Evolutionary conservation across 2,113 vertebrate species (phyloP).

Genomic region (Phyllopteryx taeniolatus): DNA sequence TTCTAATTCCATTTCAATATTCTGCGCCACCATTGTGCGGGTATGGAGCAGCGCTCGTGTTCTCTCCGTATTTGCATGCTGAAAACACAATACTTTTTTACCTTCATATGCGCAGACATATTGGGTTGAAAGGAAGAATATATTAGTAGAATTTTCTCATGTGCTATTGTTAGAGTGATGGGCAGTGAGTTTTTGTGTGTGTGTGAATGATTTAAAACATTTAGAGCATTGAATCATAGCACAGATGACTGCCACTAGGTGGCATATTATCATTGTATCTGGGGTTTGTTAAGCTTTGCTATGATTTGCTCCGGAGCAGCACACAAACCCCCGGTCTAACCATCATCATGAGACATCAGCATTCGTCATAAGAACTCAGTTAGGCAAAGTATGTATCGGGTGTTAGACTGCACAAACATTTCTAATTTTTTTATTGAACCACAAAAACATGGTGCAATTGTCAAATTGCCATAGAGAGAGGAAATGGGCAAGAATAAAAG

Average conservation of each 20-base stretch:
- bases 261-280: not conserved
- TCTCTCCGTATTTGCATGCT: slow-evolving; percentile 14
- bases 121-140: not conserved
- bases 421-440: too few species aligned
- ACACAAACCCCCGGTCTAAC: not conserved
- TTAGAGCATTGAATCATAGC: not conserved
- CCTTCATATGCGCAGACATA: not conserved
- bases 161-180: not conserved
- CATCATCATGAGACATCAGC: not conserved
- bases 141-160: not conserved
- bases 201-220: not conserved
- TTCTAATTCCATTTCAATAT: slow-evolving; percentile 49
- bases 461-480: too few species aligned
- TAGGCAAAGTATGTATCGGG: too few species aligned
- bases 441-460: too few species aligned
- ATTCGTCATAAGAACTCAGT: too few species aligned
- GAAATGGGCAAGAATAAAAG: too few species aligned
- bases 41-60: slow-evolving; percentile 18
- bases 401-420: too few species aligned
- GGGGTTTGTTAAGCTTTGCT: not conserved
- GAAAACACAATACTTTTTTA: slow-evolving; percentile 1
- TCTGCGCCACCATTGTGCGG: slow-evolving; percentile 30
- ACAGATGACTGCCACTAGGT: not conserved
- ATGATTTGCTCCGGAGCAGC: not conserved
- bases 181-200: not conserved